phyloP scores from a whole-genome alignment of 1,140 invertebrate genomes.

The Drosophila prosaltans region DNA sequence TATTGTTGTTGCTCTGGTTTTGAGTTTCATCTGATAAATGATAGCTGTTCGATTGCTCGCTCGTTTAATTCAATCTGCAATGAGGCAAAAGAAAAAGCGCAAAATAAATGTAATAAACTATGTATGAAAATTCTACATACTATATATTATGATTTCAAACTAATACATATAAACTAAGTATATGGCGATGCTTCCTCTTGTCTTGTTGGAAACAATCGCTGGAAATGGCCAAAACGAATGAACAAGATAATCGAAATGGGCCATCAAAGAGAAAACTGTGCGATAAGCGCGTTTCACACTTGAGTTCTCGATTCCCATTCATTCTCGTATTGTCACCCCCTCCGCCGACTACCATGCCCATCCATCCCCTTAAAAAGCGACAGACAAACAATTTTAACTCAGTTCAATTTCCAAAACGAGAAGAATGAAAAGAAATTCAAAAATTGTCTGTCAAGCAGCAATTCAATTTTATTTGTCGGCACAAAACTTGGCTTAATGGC shows the following conservation, averaged over 20 bases:
- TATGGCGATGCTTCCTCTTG: too few relatives aligned
- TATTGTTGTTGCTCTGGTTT: conserved; percentile 42
- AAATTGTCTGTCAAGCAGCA: conserved; percentile 17
- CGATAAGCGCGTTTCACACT: conserved; percentile 47
- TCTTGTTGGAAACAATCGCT: not conserved
- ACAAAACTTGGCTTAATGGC: conserved; percentile 61
- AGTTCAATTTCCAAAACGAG: not conserved
- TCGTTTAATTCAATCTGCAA: conserved; percentile 78
- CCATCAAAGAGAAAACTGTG: conserved; percentile 18
- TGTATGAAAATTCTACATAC: too few relatives aligned
- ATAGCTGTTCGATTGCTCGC: conserved; percentile 82
- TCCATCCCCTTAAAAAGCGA: not conserved
- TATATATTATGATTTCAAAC: too few relatives aligned
- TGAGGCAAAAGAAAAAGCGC: not conserved
- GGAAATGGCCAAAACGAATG: not conserved
- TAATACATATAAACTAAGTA: too few relatives aligned
- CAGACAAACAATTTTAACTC: conserved; percentile 3
- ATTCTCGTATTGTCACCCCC: conserved; percentile 20
- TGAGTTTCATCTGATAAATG: conserved; percentile 55
- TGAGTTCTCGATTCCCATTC: not conserved
- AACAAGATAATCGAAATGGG: not conserved
- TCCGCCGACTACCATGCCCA: conserved; percentile 21
- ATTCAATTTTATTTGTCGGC: conserved; percentile 59
- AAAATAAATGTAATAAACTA: too few relatives aligned
- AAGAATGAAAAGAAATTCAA: not conserved